phyloP scores from a whole-genome alignment of 2,888 invertebrate genomes.

The Ferdinandea cuprea region DNA sequence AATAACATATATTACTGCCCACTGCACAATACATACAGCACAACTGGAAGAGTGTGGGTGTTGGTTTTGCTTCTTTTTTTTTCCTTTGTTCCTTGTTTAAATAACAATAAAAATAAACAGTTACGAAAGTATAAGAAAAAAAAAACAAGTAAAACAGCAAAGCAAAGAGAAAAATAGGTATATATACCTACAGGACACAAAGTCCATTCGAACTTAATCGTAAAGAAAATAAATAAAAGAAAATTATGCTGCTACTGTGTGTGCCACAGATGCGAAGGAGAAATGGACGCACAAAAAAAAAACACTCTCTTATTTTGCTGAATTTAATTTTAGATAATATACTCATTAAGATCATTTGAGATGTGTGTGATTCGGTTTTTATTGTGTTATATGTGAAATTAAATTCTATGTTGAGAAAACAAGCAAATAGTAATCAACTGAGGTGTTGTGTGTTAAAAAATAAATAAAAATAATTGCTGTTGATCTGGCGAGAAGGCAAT shows the following conservation, averaged over 20 bases:
- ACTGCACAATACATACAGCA: constrained; percentile 32
- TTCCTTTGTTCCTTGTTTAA: constrained; percentile 54
- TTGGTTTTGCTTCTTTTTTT: constrained; percentile 3
- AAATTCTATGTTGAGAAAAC: background rate
- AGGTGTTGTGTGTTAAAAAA: too few relatives aligned
- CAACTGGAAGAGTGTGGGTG: constrained; percentile 31
- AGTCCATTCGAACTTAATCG: constrained; percentile 63
- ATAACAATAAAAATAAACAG: constrained; percentile 48
- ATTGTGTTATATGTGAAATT: background rate
- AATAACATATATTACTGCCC: constrained; percentile 52
- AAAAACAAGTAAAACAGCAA: constrained; percentile 43
- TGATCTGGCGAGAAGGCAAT: too few relatives aligned
- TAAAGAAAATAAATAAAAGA: constrained; percentile 59
- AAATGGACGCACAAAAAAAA: background rate
- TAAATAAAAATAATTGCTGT: too few relatives aligned
- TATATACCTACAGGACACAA: constrained; percentile 11
- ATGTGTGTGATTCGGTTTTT: background rate
- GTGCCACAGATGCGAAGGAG: constrained; percentile 12
- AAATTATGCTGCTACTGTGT: constrained; percentile 2
- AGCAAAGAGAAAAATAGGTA: constrained; percentile 3
- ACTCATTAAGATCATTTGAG: constrained; percentile 24
- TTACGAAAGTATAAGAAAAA: constrained; percentile 55
- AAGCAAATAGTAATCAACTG: background rate
- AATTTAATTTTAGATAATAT: constrained; percentile 52
- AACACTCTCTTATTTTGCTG: constrained; percentile 27